Base-by-base conservation (phyloP, 2,888 invertebrate species). In the Nomada flava region DNA sequence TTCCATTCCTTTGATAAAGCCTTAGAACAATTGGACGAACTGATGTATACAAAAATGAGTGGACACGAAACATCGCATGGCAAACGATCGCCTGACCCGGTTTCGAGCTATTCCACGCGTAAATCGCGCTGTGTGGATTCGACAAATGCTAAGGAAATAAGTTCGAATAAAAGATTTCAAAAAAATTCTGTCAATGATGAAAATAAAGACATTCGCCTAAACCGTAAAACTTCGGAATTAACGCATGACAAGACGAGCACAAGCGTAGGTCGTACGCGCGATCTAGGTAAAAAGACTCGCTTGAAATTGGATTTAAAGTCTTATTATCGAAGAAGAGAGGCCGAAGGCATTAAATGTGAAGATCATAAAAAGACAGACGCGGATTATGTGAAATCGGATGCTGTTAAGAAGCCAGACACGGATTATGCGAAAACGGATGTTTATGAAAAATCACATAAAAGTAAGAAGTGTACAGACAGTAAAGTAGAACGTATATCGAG, bases 1-100 rank as follows among this genome's bases (percentile, higher is more conserved):
- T 15, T 59, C 1, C 70, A 79, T 65, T 29, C 74, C 10, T 79
- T 65, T n/a, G 79, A 81, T 11, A 55, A 70, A 73, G 55, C 53
- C 10, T 20, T 70, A 52, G 0, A 69, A 2, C 53, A 70, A 5
- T 52, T 79, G 11, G 74, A 81, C 20, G 1, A 50, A 15, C n/a
- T 55, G n/a, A 10, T 47, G 11, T 26, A 11, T 0, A 7, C 47
- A 2, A 79, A 70, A 47, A 47, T 23, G 29, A 50, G 1, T 13
- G 10, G 5, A 11, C 20, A 23, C 13, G 42, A 64, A 9, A 60
- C 52, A 18, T 53, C 10, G 13, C 11, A 15, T 13, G 44, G 20
- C 2, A 72, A 63, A 20, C 52, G 62, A 13, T 18, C 5, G 13
- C 10, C 59, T n/a, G 26, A 15, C n/a, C 52, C 23, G 10, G 47